Evolutionary conservation across 2,113 vertebrate genomes (phyloP).

Genomic region (Neomonachus schauinslandi): DNA sequence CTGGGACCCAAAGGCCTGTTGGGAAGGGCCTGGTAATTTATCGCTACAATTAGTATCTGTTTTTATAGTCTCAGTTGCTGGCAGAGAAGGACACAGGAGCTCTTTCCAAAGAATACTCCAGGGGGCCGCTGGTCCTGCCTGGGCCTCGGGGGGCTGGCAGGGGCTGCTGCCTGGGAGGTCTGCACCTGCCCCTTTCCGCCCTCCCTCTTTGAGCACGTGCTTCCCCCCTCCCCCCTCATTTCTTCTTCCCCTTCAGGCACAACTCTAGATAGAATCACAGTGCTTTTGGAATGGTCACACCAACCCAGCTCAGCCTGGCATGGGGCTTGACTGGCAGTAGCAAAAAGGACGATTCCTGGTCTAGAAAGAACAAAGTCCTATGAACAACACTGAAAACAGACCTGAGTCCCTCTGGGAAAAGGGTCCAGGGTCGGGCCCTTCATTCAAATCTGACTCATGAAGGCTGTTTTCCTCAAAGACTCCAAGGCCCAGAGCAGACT

Average conservation of each 20-base stretch:
- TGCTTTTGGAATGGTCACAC: not conserved
- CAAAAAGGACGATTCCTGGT: not conserved
- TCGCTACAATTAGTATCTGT: not conserved
- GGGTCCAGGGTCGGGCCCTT: not conserved
- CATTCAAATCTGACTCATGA: not conserved
- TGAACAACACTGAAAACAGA: not conserved
- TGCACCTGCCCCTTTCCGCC: not conserved
- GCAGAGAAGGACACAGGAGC: not conserved
- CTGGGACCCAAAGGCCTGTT: not conserved
- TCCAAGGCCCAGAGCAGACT: not conserved
- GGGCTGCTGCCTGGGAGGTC: conserved; percentile 6
- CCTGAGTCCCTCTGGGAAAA: not conserved
- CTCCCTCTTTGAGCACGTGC: not conserved
- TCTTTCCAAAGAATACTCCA: conserved; percentile 9
- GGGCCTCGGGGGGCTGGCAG: not conserved
- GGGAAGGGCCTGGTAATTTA: not conserved
- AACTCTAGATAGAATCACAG: not conserved
- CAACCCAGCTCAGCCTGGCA: fast-evolving
- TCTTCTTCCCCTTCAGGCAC: not conserved
- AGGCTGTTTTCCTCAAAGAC: not conserved
- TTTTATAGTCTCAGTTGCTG: conserved; percentile 32
- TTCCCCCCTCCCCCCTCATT: not conserved
- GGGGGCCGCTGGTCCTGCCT: not conserved
- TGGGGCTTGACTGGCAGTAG: not conserved
- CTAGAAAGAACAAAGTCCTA: not conserved